Conservation (phyloP, 35 echinoderm and acorn worm genomes). For the Ptychodera flava region DNA sequence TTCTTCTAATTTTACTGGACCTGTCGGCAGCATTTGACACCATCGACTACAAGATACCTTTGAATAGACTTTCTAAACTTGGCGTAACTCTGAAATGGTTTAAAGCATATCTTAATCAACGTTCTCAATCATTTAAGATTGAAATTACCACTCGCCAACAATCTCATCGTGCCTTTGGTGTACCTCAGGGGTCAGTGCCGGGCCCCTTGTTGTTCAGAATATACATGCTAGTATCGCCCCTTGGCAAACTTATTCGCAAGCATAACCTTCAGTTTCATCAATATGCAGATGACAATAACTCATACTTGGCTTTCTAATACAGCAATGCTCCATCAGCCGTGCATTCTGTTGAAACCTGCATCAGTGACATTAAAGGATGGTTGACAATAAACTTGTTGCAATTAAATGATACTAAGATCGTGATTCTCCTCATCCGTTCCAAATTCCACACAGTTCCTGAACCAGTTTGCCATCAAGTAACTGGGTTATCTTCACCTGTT, state of each 20-base stretch:
- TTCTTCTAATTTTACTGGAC: slow-evolving; percentile 34
- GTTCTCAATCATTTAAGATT: slow-evolving; percentile 17
- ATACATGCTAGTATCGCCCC: slow-evolving; percentile 49
- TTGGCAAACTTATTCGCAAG: slow-evolving; percentile 24
- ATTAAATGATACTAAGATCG: slow-evolving; percentile 4
- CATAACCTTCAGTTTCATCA: slow-evolving; percentile 30
- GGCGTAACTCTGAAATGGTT: slow-evolving; percentile 35
- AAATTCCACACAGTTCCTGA: background rate
- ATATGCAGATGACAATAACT: slow-evolving; percentile 54
- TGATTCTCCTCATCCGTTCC: background rate
- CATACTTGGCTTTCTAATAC: slow-evolving; percentile 31
- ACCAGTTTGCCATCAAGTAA: background rate
- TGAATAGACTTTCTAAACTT: background rate
- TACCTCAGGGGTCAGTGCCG: slow-evolving; percentile 62
- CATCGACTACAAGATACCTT: background rate
- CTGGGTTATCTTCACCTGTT: background rate
- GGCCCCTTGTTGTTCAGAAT: slow-evolving; percentile 48
- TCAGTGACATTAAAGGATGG: slow-evolving; percentile 15
- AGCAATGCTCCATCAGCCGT: background rate
- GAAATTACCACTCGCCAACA: background rate
- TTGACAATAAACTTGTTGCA: background rate
- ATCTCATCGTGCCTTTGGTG: slow-evolving; percentile 24
- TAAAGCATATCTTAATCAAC: slow-evolving; percentile 34
- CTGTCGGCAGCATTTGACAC: background rate
- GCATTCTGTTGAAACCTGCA: background rate